phyloP scores from a whole-genome alignment of 2,113 vertebrate genomes.

The Epinephelus fuscoguttatus region DNA sequence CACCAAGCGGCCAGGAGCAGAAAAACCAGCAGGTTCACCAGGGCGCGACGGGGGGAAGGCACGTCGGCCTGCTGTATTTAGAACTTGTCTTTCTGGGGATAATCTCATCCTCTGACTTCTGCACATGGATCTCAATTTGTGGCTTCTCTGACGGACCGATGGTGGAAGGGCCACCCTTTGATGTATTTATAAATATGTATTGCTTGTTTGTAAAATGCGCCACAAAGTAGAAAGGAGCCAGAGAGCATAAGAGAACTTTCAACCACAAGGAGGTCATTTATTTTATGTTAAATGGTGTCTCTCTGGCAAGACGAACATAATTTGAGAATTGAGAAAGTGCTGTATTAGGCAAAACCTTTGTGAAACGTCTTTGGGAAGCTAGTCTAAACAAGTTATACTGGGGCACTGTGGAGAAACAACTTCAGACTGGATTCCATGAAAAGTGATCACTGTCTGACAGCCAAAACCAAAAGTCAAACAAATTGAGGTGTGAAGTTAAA shows the following conservation, averaged over 20 bases:
- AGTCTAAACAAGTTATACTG: slow-evolving; percentile 1
- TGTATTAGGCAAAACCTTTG: slow-evolving; percentile 9
- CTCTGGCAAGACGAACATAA: slow-evolving; percentile 24
- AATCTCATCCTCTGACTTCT: slow-evolving; percentile 65
- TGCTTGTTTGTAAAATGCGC: slow-evolving; percentile 74
- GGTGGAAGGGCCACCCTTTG: slow-evolving; percentile 70
- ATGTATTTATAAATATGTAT: slow-evolving; percentile 79
- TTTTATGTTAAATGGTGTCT: slow-evolving; percentile 52
- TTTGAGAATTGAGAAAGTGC: slow-evolving; percentile 17
- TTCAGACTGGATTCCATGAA: background rate
- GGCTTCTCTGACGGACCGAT: slow-evolving; percentile 66
- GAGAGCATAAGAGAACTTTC: slow-evolving; percentile 52
- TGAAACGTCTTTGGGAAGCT: background rate
- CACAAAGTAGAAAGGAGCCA: slow-evolving; percentile 65
- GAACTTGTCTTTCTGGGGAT: slow-evolving; percentile 69
- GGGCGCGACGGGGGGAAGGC: slow-evolving; percentile 63
- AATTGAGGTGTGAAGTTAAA: slow-evolving; percentile 57
- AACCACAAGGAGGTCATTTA: slow-evolving; percentile 62
- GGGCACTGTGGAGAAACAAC: background rate
- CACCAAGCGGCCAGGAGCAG: slow-evolving; percentile 67
- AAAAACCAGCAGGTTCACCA: slow-evolving; percentile 70
- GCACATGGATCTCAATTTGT: slow-evolving; percentile 70
- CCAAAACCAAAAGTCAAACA: slow-evolving; percentile 21
- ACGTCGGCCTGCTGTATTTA: slow-evolving; percentile 72
- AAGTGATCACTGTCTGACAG: slow-evolving; percentile 6